phyloP scores from a whole-genome alignment of 2,113 vertebrate genomes.

The Bubalus kerabau region DNA sequence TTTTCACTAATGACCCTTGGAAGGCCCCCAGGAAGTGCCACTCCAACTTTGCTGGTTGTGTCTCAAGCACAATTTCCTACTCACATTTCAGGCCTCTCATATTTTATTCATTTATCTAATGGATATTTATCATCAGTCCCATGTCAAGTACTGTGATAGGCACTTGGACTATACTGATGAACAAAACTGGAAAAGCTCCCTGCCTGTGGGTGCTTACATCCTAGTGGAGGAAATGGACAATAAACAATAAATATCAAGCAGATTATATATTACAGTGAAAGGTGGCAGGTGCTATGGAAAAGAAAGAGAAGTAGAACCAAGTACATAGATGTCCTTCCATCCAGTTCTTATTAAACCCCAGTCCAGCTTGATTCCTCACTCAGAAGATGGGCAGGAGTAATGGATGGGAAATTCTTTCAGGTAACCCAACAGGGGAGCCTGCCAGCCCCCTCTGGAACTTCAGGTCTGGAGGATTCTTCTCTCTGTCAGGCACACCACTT shows the following conservation, averaged over 20 bases:
- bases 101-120: not conserved
- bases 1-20: not conserved
- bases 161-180: not conserved
- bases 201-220: not conserved
- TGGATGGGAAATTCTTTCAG: not conserved
- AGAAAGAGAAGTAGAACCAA: not conserved
- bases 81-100: not conserved
- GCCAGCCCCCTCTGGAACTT: not conserved
- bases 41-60: not conserved
- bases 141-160: not conserved
- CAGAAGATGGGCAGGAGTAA: not conserved
- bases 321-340: not conserved
- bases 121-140: not conserved
- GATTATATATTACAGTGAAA: not conserved
- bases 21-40: not conserved
- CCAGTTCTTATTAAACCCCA: not conserved
- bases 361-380: not conserved
- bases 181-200: not conserved
- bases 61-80: not conserved
- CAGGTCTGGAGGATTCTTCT: not conserved
- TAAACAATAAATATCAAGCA: not conserved
- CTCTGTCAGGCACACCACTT: not conserved
- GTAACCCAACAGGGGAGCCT: not conserved
- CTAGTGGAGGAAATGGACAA: not conserved
- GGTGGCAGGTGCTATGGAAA: not conserved